These are phyloP conservation scores for Athripsodes cinereus DNA, from an alignment of 2,888 invertebrate genomes.

Conservation along the genomic window DNA sequence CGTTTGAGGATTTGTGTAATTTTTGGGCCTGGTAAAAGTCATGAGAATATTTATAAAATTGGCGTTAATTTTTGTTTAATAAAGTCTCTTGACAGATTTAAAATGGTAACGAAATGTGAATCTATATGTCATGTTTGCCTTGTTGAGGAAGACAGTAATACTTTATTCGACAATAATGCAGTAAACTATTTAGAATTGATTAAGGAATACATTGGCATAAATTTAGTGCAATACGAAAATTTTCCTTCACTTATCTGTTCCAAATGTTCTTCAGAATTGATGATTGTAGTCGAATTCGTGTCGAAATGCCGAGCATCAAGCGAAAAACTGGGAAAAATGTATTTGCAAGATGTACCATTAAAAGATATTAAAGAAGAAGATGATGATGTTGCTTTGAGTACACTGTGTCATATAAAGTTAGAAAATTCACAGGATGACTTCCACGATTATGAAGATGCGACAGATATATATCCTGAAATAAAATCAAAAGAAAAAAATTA, in stretches of 20 bases:
- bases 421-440: neutral
- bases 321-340: constrained; percentile 6
- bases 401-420: neutral
- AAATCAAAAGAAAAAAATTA: neutral
- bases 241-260: constrained; percentile 10
- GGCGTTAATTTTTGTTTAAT: too few relatives aligned
- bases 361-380: constrained; percentile 1
- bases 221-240: constrained; percentile 11
- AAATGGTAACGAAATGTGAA: neutral
- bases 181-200: constrained; percentile 11
- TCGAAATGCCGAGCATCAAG: constrained; percentile 4
- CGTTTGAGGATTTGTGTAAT: too few relatives aligned
- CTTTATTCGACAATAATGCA: constrained; percentile 1
- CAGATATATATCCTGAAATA: neutral
- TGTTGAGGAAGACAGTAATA: neutral
- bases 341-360: constrained; percentile 4
- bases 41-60: too few relatives aligned
- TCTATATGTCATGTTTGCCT: constrained; percentile 12
- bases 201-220: constrained; percentile 13
- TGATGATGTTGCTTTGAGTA: neutral
- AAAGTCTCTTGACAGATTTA: too few relatives aligned
- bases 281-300: constrained; percentile 9
- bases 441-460: neutral
- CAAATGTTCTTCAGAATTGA: constrained; percentile 8
- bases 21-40: too few relatives aligned